These are phyloP conservation scores for Erythrocebus patas DNA, from an alignment of 2,113 vertebrate species.

Conservation along the genomic window DNA sequence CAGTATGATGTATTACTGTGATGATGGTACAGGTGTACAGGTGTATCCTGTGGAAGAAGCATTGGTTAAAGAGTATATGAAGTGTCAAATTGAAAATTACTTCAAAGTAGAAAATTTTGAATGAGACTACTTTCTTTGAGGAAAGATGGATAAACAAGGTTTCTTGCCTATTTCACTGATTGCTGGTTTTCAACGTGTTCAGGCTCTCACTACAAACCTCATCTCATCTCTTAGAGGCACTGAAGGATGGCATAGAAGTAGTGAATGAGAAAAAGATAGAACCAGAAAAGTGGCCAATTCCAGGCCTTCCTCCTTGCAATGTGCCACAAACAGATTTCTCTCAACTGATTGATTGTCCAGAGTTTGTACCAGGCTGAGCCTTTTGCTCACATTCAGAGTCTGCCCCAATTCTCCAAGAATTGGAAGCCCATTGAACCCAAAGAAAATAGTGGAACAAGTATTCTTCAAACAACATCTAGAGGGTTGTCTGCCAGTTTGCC, in stretches of 20 bases:
- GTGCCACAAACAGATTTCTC: constrained; percentile 93
- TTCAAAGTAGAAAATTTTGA: constrained; percentile 98
- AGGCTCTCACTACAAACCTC: constrained; percentile 93
- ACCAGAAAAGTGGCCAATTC: constrained; percentile 97
- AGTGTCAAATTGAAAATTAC: constrained; percentile 98
- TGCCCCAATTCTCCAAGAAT: constrained; percentile 84
- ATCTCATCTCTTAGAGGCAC: constrained; percentile 94
- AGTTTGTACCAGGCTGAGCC: constrained; percentile 93
- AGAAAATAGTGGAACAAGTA: constrained; percentile 78
- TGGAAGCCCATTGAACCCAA: constrained; percentile 71
- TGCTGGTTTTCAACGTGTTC: constrained; percentile 94
- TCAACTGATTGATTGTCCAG: constrained; percentile 95
- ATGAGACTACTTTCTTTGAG: constrained; percentile 95
- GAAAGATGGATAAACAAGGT: constrained; percentile 95
- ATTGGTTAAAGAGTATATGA: constrained; percentile 96
- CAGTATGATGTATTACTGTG: constrained; percentile 95
- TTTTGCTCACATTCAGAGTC: constrained; percentile 85
- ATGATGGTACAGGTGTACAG: constrained; percentile 90
- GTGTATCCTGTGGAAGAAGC: constrained; percentile 95
- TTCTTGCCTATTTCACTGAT: constrained; percentile 95
- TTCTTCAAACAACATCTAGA: constrained; percentile 82
- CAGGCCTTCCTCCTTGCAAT: constrained; percentile 81
- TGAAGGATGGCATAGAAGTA: constrained; percentile 94
- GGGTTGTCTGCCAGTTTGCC: constrained; percentile 86
- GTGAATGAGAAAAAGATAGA: constrained; percentile 91